phyloP scores from a whole-genome alignment of 1,140 invertebrate species.

The Drosophila santomea region DNA sequence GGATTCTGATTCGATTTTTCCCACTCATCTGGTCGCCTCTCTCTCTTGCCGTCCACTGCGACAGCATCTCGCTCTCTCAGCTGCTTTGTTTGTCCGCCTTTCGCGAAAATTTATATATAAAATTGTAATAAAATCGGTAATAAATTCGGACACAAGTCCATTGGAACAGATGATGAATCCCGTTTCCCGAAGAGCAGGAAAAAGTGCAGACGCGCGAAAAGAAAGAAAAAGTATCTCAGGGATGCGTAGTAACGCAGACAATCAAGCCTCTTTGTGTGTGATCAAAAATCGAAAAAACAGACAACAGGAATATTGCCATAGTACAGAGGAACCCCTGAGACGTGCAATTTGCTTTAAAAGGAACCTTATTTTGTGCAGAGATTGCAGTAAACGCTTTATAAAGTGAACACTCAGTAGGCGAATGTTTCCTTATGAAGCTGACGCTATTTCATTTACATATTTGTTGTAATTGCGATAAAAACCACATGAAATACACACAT shows the following conservation, averaged over 20 bases:
- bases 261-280: constrained; percentile 31
- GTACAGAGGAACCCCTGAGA: too few species aligned
- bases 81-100: constrained; percentile 39
- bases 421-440: too few species aligned
- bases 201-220: constrained; percentile 25
- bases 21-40: constrained; percentile 32
- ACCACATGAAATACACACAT: not conserved
- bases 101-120: constrained; percentile 14
- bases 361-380: too few species aligned
- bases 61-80: constrained; percentile 40
- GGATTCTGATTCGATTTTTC: constrained; percentile 80
- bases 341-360: too few species aligned
- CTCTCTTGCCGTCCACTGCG: constrained; percentile 19
- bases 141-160: constrained; percentile 31
- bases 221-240: constrained; percentile 28
- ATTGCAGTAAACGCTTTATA: not conserved
- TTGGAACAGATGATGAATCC: constrained; percentile 54
- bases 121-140: constrained; percentile 34
- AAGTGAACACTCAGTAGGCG: not conserved
- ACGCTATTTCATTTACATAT: not conserved
- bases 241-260: constrained; percentile 44
- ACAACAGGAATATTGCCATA: constrained; percentile 6
- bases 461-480: not conserved
- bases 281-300: constrained; percentile 18
- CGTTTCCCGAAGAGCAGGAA: not conserved